Conservation (phyloP, 2,888 invertebrate genomes). For the Dynastes maya region DNA sequence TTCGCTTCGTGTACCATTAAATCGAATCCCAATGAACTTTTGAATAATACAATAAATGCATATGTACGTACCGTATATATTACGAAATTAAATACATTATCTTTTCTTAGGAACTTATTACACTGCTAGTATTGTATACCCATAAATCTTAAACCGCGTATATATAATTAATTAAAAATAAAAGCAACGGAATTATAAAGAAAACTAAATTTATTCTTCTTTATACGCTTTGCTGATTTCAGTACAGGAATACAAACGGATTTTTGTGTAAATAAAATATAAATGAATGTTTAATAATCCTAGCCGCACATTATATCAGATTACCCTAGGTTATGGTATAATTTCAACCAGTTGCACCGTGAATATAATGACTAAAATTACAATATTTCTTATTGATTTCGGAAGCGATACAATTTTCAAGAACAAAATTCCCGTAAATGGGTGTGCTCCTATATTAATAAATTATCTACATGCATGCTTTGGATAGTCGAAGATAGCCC, state of each 20-base stretch:
- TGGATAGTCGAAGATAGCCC: neutral
- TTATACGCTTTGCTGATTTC: slow-evolving; percentile 4
- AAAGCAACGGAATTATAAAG: neutral
- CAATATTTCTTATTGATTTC: slow-evolving; percentile 22
- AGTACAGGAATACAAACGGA: neutral
- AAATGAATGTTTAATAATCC: slow-evolving; percentile 2
- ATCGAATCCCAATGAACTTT: no score
- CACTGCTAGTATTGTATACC: neutral
- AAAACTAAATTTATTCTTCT: neutral
- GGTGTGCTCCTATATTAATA: slow-evolving; percentile 6
- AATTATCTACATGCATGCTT: neutral
- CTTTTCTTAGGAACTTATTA: neutral
- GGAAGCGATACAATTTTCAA: neutral
- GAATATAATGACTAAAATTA: slow-evolving; percentile 19
- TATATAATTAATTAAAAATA: neutral
- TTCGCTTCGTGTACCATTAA: no score
- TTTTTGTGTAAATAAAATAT: neutral
- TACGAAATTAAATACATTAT: no score
- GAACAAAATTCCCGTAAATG: neutral
- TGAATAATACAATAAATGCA: no score
- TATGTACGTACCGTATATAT: no score
- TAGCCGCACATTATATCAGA: neutral
- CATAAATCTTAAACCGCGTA: neutral
- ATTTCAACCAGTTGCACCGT: neutral
- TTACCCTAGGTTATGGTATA: slow-evolving; percentile 12